These are phyloP conservation scores for Plestiodon gilberti DNA, from an alignment of 2,113 vertebrate species.

Conservation along the genomic window DNA sequence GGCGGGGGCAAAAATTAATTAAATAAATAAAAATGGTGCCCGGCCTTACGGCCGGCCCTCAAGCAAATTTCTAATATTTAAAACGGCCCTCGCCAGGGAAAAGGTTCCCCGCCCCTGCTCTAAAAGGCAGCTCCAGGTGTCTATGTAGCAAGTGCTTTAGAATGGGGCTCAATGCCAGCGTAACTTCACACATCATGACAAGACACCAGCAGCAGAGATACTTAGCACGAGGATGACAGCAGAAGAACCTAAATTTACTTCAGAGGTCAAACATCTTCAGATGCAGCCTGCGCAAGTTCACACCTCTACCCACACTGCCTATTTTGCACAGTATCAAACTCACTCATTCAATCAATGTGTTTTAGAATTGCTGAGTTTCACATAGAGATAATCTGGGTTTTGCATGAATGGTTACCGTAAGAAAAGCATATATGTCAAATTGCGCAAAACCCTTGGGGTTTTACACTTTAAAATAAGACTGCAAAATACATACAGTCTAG, in stretches of 20 bases:
- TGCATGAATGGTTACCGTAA: background rate
- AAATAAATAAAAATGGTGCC: no score
- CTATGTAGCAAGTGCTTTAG: background rate
- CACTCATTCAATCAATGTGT: background rate
- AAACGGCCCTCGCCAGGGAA: no score
- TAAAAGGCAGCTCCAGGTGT: background rate
- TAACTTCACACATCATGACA: background rate
- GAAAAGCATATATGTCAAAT: background rate
- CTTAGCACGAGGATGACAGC: background rate
- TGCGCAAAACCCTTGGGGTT: background rate
- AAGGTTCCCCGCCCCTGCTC: no score
- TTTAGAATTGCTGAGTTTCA: background rate
- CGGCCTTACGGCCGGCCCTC: no score
- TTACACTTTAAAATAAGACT: background rate
- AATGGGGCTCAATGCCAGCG: background rate
- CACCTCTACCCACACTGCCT: constrained; percentile 11
- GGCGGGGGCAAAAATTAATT: no score
- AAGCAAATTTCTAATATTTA: no score
- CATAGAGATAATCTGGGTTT: background rate
- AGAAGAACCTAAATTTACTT: background rate
- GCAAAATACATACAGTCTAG: background rate
- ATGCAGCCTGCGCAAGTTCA: background rate
- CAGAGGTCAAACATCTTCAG: background rate
- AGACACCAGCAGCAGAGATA: constrained; percentile 10
- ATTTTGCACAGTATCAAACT: background rate